phyloP scores from a whole-genome alignment of 2,888 invertebrate species.

The Bellardia bayeri region DNA sequence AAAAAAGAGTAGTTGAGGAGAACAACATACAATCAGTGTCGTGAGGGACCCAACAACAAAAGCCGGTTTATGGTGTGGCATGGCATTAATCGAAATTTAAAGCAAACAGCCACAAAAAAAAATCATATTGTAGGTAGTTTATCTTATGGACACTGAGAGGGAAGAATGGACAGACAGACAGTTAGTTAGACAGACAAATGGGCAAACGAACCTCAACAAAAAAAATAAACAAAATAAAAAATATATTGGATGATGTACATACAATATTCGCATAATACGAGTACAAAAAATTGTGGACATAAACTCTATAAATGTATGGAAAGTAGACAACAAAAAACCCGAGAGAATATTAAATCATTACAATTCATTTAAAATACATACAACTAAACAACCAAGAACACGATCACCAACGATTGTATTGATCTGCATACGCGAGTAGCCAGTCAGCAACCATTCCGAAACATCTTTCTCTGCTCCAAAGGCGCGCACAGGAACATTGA shows the following conservation, averaged over 20 bases:
- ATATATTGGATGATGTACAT: conserved; percentile 40
- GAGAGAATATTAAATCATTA: conserved; percentile 70
- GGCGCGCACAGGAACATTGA: conserved; percentile 23
- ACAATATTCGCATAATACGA: conserved; percentile 20
- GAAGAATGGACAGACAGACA: conserved; percentile 32
- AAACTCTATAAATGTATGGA: conserved; percentile 42
- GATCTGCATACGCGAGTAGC: conserved; percentile 57
- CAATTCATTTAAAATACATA: conserved; percentile 52
- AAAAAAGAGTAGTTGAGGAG: conserved; percentile 39
- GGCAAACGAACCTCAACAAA: conserved; percentile 45
- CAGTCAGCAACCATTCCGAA: background rate
- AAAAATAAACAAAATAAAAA: background rate
- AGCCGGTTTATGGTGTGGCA: conserved; percentile 79
- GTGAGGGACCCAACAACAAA: conserved; percentile 68
- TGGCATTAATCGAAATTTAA: conserved; percentile 76
- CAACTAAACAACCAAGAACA: conserved; percentile 42
- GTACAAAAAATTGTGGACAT: conserved; percentile 38
- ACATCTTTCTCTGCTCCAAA: conserved; percentile 9
- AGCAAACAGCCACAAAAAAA: conserved; percentile 60
- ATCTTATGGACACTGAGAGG: conserved; percentile 52
- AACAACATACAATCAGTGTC: conserved; percentile 56
- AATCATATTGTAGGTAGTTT: conserved; percentile 62
- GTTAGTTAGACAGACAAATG: conserved; percentile 32
- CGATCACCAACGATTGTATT: conserved; percentile 47
- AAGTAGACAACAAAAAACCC: conserved; percentile 35